phyloP scores from a whole-genome alignment of 1,140 invertebrate species.

The Platyura marginata region DNA sequence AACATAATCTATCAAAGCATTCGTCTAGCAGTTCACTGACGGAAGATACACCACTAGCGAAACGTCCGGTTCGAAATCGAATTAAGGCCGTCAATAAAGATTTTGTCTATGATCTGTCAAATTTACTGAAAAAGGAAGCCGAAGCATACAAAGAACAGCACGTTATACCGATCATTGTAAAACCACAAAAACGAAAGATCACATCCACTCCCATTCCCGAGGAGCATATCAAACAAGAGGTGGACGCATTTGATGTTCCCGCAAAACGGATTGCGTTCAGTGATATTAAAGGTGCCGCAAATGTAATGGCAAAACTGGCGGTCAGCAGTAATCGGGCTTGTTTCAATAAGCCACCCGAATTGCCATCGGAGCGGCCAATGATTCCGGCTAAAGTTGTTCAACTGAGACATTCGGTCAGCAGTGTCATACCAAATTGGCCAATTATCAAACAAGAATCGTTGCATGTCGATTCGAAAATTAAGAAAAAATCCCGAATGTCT shows the following conservation, averaged over 20 bases:
- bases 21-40: neutral
- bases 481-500: neutral
- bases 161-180: neutral
- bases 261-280: constrained; percentile 5
- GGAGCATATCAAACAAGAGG: neutral
- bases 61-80: constrained; percentile 38
- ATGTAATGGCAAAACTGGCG: constrained; percentile 9
- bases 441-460: neutral
- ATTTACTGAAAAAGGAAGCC: constrained; percentile 25
- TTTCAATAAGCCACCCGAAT: constrained; percentile 1
- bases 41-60: constrained; percentile 3
- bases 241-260: neutral
- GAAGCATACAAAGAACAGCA: neutral
- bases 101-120: constrained; percentile 46
- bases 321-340: neutral
- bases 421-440: neutral
- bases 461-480: neutral
- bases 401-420: neutral
- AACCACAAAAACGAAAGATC: neutral
- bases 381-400: neutral
- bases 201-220: neutral
- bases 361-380: constrained; percentile 1
- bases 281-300: constrained; percentile 12
- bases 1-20: neutral
- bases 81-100: constrained; percentile 42